Evolutionary conservation across 2,113 vertebrate species (phyloP), one percentile per base, ranked within the genome.

Genomic region (Gymnarchus niloticus): DNA sequence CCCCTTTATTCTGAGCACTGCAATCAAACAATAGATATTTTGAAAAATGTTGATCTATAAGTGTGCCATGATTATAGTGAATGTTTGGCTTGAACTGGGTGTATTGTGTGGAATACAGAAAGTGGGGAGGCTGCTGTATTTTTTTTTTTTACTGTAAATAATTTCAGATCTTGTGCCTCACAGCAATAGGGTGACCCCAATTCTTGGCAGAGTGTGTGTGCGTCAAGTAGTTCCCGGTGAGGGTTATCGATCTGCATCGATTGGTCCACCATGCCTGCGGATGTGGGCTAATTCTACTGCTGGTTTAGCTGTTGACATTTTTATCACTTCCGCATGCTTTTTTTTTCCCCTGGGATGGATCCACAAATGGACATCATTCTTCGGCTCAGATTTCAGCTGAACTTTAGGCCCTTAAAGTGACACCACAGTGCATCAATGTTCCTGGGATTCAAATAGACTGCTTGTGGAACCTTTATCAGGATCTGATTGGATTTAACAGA

Each of bases 161-260:
- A 54, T 52, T 54, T 25, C 10, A 54, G 48, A 81, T 33, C 48
- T 49, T 54, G 80, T 0, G 14, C n/a, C 25, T 2, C 6, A 52
- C 14, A 54, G 23, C 23, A 48, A 25, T 1, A n/a, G 48, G 46
- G 25, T 51, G 25, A 23, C 41, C 44, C 48, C n/a, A 17, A 48
- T 80, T 3, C 46, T 3, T 78, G 44, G 44, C 76, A 23, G 77
- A 23, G 41, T 12, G n/a, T 25, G 23, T 48, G 69, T 25, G 49
- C 4, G 77, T 81, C 33, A 81, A 84, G 73, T 86, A 83, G 87
- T 90, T 92, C 91, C 87, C 89, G 56, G 54, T 56, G 86, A 19
- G 86, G 59, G 19, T n/a, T 83, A 92, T 91, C 87, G 89, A 92
- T 91, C 83, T 49, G 49, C 86, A 92, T 93, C 86, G 92, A 93